Evolutionary conservation across 2,888 invertebrate species (phyloP).

Genomic region (Pelosia muscerda): DNA sequence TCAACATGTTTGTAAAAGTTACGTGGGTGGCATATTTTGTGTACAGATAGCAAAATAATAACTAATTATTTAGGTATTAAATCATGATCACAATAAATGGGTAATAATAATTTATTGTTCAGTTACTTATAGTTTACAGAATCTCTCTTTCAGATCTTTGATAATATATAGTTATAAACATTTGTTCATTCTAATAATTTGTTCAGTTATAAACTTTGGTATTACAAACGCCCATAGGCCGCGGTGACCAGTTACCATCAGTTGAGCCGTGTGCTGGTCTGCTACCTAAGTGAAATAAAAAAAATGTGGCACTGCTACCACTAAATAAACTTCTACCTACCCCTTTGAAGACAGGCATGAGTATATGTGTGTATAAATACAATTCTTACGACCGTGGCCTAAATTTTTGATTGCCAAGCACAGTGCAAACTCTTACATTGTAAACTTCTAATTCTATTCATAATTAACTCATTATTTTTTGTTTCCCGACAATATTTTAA

Average conservation of each 20-base stretch:
- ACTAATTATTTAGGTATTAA: constrained; percentile 34
- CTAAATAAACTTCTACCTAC: not conserved
- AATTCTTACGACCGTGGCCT: constrained; percentile 59
- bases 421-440: constrained; percentile 26
- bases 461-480: not conserved
- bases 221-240: too few species aligned
- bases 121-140: too few species aligned
- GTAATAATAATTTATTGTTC: constrained; percentile 40
- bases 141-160: too few species aligned
- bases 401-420: constrained; percentile 43
- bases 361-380: constrained; percentile 31
- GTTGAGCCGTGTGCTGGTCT: too few species aligned
- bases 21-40: constrained; percentile 22
- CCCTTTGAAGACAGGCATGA: not conserved
- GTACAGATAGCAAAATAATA: constrained; percentile 26
- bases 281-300: too few species aligned
- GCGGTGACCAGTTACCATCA: too few species aligned
- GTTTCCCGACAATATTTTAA: not conserved
- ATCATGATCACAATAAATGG: constrained; percentile 53
- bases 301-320: not conserved
- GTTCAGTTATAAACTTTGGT: too few species aligned
- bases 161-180: too few species aligned
- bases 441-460: constrained; percentile 14
- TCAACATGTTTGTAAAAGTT: constrained; percentile 11
- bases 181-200: too few species aligned